Evolutionary conservation across 2,797 vertebrate species (phyloP).

Genomic region (Mergus octosetaceus): DNA sequence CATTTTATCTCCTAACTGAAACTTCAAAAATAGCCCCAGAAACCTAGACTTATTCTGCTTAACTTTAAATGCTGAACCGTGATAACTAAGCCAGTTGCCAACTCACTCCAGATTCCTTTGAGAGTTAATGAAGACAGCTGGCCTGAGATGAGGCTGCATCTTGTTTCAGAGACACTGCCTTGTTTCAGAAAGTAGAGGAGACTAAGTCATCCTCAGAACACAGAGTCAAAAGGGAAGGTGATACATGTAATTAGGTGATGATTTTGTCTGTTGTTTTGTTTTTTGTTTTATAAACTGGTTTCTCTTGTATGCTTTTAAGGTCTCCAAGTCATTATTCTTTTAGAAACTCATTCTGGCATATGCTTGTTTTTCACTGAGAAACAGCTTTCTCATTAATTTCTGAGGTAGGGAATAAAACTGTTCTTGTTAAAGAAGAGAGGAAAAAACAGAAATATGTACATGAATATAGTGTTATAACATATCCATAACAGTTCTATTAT

Average conservation of each 20-base stretch:
- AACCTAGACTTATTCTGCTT: not conserved
- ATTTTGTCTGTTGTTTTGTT: too few species aligned
- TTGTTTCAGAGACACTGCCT: not conserved
- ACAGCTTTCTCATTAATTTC: not conserved
- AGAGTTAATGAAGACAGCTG: not conserved
- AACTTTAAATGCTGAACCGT: not conserved
- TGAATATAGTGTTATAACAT: not conserved
- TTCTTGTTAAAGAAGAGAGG: not conserved
- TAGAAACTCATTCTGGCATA: not conserved
- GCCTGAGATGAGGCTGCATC: not conserved
- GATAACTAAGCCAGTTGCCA: not conserved
- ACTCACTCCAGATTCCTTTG: not conserved
- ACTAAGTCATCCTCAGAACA: not conserved
- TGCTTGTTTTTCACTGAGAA: not conserved
- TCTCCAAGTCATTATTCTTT: not conserved
- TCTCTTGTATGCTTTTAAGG: not conserved
- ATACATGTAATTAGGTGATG: not conserved
- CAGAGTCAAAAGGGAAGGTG: not conserved
- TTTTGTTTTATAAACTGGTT: fast-evolving
- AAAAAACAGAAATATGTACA: not conserved
- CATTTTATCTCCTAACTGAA: not conserved
- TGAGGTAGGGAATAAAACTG: not conserved
- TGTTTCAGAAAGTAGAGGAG: not conserved
- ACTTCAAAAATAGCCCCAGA: not conserved
- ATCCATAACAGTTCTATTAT: not conserved